Percentiles rank a stretch among this genome's conserved stretches.
These are phyloP conservation scores for Eubasilissa splendida DNA, from an alignment of 2,888 invertebrate genomes.

Conservation along the genomic window DNA sequence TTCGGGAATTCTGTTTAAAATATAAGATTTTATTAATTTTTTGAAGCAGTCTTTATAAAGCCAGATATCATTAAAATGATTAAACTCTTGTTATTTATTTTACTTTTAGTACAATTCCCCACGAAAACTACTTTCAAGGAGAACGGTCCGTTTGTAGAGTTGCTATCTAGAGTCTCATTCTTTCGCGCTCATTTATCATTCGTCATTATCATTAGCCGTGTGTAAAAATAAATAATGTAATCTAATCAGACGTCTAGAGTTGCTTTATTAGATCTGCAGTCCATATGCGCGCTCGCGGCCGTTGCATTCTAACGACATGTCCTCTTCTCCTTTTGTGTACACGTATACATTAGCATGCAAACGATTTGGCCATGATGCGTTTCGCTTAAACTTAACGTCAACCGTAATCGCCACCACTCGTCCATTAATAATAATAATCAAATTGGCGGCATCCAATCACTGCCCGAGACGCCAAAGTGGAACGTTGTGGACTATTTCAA, in stretches of 20 bases:
- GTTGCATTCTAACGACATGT: conserved; percentile 14
- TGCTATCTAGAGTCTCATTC: not conserved
- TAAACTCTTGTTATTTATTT: too few relatives aligned
- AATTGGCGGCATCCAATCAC: not conserved
- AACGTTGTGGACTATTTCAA: too few relatives aligned
- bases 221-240: not conserved
- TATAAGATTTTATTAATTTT: too few relatives aligned
- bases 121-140: conserved; percentile 2
- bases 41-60: too few relatives aligned
- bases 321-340: not conserved
- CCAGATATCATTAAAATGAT: too few relatives aligned
- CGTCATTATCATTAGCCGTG: not conserved
- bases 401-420: not conserved
- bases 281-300: not conserved
- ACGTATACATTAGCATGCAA: conserved; percentile 5
- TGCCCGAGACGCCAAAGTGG: not conserved
- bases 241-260: conserved; percentile 7
- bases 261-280: conserved; percentile 11
- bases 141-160: conserved; percentile 6
- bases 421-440: conserved; percentile 16
- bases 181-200: not conserved
- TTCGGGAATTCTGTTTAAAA: too few relatives aligned
- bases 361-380: conserved; percentile 22
- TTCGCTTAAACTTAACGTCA: conserved; percentile 26
- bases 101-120: too few relatives aligned